Percentiles rank a stretch among this genome's conserved stretches.
phyloP scores from a whole-genome alignment of 2,113 vertebrate species.

The Bufo bufo region DNA sequence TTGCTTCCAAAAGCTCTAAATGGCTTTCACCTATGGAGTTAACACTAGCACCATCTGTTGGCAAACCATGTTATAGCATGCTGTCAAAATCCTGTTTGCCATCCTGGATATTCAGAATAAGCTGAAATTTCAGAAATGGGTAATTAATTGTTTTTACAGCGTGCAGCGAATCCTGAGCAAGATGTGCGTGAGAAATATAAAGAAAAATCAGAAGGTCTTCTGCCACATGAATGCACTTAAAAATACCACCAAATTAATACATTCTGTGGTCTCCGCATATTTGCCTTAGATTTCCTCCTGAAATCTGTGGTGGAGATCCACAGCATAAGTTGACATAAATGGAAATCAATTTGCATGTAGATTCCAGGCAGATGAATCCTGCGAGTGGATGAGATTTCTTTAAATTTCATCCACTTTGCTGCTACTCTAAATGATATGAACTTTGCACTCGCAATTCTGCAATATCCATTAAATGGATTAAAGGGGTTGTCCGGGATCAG shows the following conservation, averaged over 20 bases:
- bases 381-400: too few species aligned
- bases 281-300: too few species aligned
- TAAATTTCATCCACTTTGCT: too few species aligned
- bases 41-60: conserved; percentile 40
- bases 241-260: neutral
- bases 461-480: too few species aligned
- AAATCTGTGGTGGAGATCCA: too few species aligned
- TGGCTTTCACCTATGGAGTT: conserved; percentile 16
- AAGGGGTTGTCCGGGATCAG: too few species aligned
- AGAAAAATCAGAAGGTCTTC: neutral
- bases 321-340: too few species aligned
- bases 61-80: conserved; percentile 14
- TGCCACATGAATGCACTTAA: neutral
- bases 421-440: too few species aligned
- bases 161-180: neutral
- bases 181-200: neutral
- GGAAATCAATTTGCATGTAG: too few species aligned
- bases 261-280: neutral
- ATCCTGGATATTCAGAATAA: neutral
- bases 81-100: neutral
- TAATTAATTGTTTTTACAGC: neutral
- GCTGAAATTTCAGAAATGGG: neutral
- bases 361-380: too few species aligned
- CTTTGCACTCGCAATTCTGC: too few species aligned
- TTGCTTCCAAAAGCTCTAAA: conserved; percentile 4